These are phyloP conservation scores for Caenorhabditis doughertyi DNA, from an alignment of 2,888 invertebrate species.

Conservation along the genomic window DNA sequence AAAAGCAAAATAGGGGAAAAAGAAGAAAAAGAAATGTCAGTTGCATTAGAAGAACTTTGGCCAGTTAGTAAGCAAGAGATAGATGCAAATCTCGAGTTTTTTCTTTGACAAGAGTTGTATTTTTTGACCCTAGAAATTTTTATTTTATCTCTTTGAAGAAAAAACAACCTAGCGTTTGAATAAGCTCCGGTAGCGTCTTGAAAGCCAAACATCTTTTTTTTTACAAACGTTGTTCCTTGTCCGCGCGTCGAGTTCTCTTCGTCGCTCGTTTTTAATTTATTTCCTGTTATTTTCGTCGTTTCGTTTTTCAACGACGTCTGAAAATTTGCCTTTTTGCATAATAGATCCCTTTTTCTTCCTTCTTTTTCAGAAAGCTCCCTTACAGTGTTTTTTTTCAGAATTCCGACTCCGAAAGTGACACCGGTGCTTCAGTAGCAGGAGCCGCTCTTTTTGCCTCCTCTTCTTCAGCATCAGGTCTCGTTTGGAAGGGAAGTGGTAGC, in stretches of 20 bases:
- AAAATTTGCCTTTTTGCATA: conserved; percentile 15
- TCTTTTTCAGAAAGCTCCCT: neutral
- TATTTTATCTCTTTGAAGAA: neutral
- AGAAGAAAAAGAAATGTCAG: conserved; percentile 31
- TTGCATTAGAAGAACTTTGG: conserved; percentile 43
- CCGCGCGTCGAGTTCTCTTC: conserved; percentile 1
- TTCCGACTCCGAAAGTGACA: conserved; percentile 75
- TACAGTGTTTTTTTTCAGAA: conserved; percentile 60
- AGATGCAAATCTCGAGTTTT: conserved; percentile 40
- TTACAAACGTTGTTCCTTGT: conserved; percentile 3
- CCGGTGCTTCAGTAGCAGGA: conserved; percentile 41
- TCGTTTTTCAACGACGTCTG: conserved; percentile 19
- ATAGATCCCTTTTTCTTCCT: conserved; percentile 12
- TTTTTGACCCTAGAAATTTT: conserved; percentile 10
- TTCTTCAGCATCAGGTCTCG: conserved; percentile 36
- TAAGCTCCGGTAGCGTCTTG: too few relatives aligned
- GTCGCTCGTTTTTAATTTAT: conserved; percentile 28
- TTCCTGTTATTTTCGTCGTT: conserved; percentile 22
- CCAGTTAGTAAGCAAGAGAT: conserved; percentile 28
- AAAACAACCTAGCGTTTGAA: neutral
- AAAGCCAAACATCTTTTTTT: conserved; percentile 10
- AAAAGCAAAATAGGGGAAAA: conserved; percentile 13
- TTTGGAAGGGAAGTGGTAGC: conserved; percentile 60
- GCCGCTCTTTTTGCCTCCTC: conserved; percentile 16
- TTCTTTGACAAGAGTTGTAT: conserved; percentile 1